These are phyloP conservation scores for Clanis bilineata DNA, from an alignment of 2,888 invertebrate genomes.

Conservation along the genomic window DNA sequence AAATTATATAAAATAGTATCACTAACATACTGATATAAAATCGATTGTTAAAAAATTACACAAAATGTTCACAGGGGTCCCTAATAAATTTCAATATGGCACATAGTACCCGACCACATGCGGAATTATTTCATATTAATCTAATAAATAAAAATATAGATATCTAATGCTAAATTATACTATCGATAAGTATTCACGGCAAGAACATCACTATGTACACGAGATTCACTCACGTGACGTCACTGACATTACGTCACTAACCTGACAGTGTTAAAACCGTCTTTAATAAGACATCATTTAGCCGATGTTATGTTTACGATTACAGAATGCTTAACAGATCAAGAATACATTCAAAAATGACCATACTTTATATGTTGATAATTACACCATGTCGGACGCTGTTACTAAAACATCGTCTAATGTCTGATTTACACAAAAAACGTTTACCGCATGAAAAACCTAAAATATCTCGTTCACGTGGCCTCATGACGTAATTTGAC, in stretches of 20 bases:
- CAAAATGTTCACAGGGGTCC: not conserved
- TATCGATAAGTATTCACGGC: not conserved
- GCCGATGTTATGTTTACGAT: too few relatives aligned
- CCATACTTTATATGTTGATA: too few relatives aligned
- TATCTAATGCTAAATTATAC: not conserved
- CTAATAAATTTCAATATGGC: not conserved
- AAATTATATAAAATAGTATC: too few relatives aligned
- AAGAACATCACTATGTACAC: constrained; percentile 10
- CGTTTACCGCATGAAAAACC: too few relatives aligned
- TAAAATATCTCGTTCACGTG: too few relatives aligned
- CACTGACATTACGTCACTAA: not conserved
- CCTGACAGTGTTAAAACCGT: not conserved
- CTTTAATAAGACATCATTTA: not conserved
- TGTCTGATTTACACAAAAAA: too few relatives aligned
- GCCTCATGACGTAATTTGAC: too few relatives aligned
- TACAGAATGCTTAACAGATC: too few relatives aligned
- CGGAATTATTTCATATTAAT: not conserved
- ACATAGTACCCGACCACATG: constrained; percentile 8
- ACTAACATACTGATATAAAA: not conserved
- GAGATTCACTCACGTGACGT: constrained; percentile 6
- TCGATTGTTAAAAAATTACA: not conserved
- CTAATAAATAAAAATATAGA: constrained; percentile 1
- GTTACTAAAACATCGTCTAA: too few relatives aligned
- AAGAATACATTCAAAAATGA: too few relatives aligned
- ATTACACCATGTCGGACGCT: too few relatives aligned